Evolutionary conservation across 1,140 invertebrate genomes (phyloP).

Genomic region (Macrobrachium nipponense): DNA sequence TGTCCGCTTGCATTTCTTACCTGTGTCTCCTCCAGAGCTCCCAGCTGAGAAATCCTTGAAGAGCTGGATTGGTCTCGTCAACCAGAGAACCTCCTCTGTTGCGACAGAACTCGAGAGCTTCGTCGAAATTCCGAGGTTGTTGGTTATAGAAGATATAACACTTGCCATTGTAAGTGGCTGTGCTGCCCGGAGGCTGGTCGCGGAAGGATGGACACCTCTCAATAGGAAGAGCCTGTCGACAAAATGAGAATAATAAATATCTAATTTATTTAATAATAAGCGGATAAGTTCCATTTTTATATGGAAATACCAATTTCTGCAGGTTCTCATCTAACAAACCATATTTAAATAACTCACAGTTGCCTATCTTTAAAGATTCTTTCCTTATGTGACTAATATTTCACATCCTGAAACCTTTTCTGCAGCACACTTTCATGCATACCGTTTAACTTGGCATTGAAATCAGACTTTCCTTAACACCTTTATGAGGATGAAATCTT

Average conservation of each 20-base stretch:
- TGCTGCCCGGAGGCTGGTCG: conserved; percentile 90
- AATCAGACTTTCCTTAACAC: too few species aligned
- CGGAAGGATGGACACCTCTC: conserved; percentile 92
- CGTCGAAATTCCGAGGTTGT: conserved; percentile 84
- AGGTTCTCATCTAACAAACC: too few species aligned
- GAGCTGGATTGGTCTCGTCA: conserved; percentile 92
- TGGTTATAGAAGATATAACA: conserved; percentile 96
- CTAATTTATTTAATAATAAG: too few species aligned
- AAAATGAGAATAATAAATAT: not conserved
- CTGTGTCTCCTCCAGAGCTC: conserved; percentile 91
- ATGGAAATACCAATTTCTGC: too few species aligned
- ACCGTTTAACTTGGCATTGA: too few species aligned
- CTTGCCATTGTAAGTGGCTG: conserved; percentile 94
- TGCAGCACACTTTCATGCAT: too few species aligned
- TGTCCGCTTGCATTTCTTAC: conserved; percentile 66
- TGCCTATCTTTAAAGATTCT: too few species aligned
- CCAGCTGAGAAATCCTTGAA: conserved; percentile 95
- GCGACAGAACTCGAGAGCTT: conserved; percentile 84
- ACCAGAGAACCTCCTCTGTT: conserved; percentile 85
- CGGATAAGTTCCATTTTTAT: too few species aligned
- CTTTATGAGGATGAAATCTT: too few species aligned
- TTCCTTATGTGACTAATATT: too few species aligned
- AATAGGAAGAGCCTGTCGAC: conserved; percentile 84
- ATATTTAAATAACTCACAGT: too few species aligned
- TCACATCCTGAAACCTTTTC: too few species aligned